Conservation (phyloP, 64 coral and sea anemone species). For the Dendronephthya gigantea region DNA sequence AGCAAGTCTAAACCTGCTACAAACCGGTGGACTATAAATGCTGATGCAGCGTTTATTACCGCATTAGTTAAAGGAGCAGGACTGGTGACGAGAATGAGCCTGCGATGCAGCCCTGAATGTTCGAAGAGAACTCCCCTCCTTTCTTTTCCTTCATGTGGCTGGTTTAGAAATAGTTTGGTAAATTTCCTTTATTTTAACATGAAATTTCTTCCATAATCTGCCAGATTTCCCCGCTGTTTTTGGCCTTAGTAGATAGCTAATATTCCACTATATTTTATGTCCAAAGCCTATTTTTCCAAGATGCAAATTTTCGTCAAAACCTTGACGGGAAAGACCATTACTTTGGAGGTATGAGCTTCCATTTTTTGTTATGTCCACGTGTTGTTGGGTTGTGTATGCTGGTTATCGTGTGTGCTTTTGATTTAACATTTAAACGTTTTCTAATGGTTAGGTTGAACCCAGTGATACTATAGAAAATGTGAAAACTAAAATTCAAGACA, state of each 20-base stretch:
- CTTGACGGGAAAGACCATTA: constrained; percentile 97
- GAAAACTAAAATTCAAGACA: constrained; percentile 98
- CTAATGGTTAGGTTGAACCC: constrained; percentile 65
- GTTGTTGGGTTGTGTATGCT: not conserved
- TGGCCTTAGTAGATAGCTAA: not conserved
- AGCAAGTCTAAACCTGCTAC: too few species aligned
- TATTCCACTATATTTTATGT: not conserved
- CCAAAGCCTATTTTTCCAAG: not conserved
- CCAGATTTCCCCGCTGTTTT: not conserved
- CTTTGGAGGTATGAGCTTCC: constrained; percentile 58
- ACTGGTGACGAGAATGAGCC: not conserved
- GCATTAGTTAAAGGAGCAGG: not conserved
- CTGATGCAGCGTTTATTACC: not conserved
- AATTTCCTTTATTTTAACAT: not conserved
- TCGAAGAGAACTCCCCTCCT: not conserved
- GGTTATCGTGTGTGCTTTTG: not conserved
- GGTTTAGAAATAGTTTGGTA: not conserved
- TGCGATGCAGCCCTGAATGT: not conserved
- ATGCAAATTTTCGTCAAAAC: constrained; percentile 99
- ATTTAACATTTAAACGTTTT: not conserved
- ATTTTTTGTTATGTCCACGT: not conserved
- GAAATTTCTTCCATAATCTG: not conserved
- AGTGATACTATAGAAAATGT: constrained; percentile 99
- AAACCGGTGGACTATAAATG: not conserved
- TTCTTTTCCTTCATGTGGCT: constrained; percentile 5